Base-by-base conservation (phyloP, 2,888 invertebrate species). In the Cybosia mesomella region DNA sequence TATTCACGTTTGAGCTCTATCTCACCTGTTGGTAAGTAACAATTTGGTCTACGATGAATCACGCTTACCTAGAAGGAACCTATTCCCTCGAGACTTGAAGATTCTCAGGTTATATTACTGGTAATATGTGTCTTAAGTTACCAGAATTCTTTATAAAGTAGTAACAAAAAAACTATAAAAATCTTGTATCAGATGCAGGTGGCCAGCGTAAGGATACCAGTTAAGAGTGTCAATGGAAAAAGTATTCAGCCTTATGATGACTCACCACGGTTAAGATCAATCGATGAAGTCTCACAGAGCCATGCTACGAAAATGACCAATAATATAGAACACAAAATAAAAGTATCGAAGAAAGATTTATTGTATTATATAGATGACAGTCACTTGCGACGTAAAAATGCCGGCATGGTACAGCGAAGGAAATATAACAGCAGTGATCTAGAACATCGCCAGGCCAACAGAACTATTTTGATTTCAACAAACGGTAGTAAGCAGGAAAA, bases 281-380 rank as follows among this genome's bases (percentile, higher is more conserved):
- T 43, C 18, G 18, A 32, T 13, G 5, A 32, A 2, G 9, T 28
- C 15, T 11, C 34, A 54, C 22, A 32, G 8, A 36, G 32, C 5
- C 34, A 8, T 21, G 34, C 63, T 36, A 63, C 53, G 9, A 63
- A 34, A 54, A 34, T 21, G 18, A 15, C 2, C 7, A 63, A 54
- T 11, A 18, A 63, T 22, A 2, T 15, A 5, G 22, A 62, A 49
- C 34, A n/a, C 5, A n/a, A 57, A 28, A 58, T 58, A 63, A 15
- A n/a, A 15, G 69, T 80, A 8, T 67, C 72, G 15, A 76, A 81
- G 36, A 81, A 77, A 5, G 87, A 87, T 58, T 62, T 87, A 39
- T 66, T 84, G 7, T 87, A 85, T 62, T 85, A 88, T 71, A 39
- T 84, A 34, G 81, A 85, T 58, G 82, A 85, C 18, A 67, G 64